Evolutionary conservation across 2,888 invertebrate genomes (phyloP), one percentile per base, ranked within the genome.

Genomic region (Acanthosepion esculentum): DNA sequence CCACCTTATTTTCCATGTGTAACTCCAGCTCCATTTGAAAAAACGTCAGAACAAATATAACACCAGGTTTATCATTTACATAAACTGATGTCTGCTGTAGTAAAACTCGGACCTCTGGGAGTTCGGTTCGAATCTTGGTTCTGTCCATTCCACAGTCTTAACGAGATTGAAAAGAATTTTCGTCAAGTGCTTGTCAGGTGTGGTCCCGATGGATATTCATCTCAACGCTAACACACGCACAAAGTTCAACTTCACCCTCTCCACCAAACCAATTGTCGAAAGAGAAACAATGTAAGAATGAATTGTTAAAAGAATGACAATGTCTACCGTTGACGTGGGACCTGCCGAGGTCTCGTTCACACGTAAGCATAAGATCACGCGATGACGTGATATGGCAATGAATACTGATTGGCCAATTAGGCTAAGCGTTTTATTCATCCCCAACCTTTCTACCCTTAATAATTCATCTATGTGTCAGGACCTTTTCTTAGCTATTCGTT

Each of bases 361-460:
- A 78, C 78, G 78, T 78, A 15, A 78, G n/a, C n/a, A 10, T n/a
- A n/a, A 78, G 8, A 78, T 78, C 78, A 78, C n/a, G n/a, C 78
- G 33, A 78, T 78, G n/a, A 78, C n/a, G n/a, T 78, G 78, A 78
- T n/a, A 12, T 78, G n/a, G 15, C n/a, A 15, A 78, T 78, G n/a
- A n/a, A 78, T 78, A 78, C 78, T 78, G 78, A 78, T 78, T 78
- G n/a, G 78, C 78, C n/a, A n/a, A 78, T n/a, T n/a, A 78, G n/a
- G 12, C n/a, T n/a, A 78, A 18, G n/a, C 12, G n/a, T 78, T 26
- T 26, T 29, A 64, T 29, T 64, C 29, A 64, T 64, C 29, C 26
- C 26, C 26, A 20, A 5, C 7, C 26, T 29, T 64, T 64, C 26
- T 64, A 64, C 8, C 64, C 64, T 23, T 29, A 64, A 64, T 64